Evolutionary conservation across 2,113 vertebrate species (phyloP).

Genomic region (Tachysurus vachellii): DNA sequence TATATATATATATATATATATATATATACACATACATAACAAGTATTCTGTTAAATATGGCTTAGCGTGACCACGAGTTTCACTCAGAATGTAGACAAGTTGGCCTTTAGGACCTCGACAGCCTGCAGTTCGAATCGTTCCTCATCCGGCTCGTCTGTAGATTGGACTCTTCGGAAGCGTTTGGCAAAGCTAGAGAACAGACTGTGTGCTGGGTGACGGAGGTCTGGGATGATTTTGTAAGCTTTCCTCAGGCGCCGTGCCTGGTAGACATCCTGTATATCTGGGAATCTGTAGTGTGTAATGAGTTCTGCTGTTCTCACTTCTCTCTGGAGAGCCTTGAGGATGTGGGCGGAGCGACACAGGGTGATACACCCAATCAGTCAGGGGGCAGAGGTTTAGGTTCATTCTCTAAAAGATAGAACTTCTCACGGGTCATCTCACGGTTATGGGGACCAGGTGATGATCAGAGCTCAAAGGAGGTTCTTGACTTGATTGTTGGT

Average conservation of each 20-base stretch:
- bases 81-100: background rate
- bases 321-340: background rate
- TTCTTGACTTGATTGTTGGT: no score
- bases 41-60: background rate
- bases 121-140: background rate
- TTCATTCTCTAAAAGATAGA: background rate
- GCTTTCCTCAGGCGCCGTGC: background rate
- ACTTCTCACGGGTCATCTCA: no score
- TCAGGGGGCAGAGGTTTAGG: no score
- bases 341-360: background rate
- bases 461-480: background rate
- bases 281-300: background rate
- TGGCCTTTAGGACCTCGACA: background rate
- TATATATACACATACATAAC: no score
- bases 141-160: background rate
- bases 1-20: no score
- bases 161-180: background rate
- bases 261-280: background rate
- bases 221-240: background rate
- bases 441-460: background rate
- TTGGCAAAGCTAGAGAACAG: background rate
- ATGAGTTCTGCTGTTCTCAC: background rate
- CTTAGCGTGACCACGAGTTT: background rate
- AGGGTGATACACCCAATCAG: background rate
- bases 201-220: background rate